Base-by-base conservation (phyloP, 2,113 vertebrate species). In the Himantopus leucocephalus region DNA sequence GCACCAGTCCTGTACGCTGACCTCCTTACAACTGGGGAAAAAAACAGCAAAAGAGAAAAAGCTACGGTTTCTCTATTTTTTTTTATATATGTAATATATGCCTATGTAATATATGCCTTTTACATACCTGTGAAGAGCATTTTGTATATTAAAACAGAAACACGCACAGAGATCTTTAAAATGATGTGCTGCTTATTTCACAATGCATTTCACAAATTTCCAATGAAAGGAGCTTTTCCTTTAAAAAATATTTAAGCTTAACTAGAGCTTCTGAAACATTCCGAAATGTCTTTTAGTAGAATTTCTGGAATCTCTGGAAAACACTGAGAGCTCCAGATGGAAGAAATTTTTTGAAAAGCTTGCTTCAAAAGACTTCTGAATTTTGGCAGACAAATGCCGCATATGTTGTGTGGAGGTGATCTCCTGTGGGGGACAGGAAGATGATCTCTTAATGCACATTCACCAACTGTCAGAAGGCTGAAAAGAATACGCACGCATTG, bases 361-460 rank as follows among this genome's bases (percentile, higher is more conserved):
- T 75, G 89, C 96, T 96, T 97, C 91, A 97, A 95, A 94, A 97
- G 91, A 71, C 95, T 97, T 93, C 41, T 91, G 92, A 96, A 88
- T 93, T 95, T 97, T 98, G 98, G 98, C 97, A 98, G 92, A 97
- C 75, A 37, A 95, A 85, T 59, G 88, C 94, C 97, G 94, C 98
- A 98, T 98, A 98, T 98, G 98, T 91, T 98, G 93, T 97, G 94
- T 91, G 83, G 97, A 97, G 96, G 96, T 98, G 96, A 88, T 91
- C 95, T 96, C 95, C 96, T 91, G 95, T 96, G 92, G 95, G 89
- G 94, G 92, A 97, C 97, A 97, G 97, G 97, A 98, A 98, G 97
- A 95, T 94, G 92, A 97, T 96, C 95, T 95, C 94, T 97, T 94
- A 97, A 95, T 94, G 96, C 95, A 95, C 96, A 96, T 92, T 95